Conservation (phyloP, 2,797 vertebrate species). For the Caiman crocodilus region DNA sequence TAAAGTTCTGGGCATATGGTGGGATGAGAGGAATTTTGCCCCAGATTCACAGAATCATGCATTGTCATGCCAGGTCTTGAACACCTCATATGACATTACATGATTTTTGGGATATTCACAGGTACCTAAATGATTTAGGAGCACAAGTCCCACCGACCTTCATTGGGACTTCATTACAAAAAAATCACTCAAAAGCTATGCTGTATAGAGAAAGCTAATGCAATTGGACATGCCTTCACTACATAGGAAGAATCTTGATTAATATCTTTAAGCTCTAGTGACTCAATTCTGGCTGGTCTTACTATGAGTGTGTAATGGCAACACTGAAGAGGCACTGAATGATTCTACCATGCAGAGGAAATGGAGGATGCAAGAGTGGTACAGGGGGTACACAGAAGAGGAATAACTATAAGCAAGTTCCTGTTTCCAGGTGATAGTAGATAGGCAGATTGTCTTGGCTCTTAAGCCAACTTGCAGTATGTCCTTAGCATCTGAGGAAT, state of each 20-base stretch:
- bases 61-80: no score
- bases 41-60: no score
- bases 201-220: background rate
- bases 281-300: background rate
- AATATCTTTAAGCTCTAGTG: background rate
- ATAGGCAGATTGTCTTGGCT: background rate
- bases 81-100: no score
- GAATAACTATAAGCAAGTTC: background rate
- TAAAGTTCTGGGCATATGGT: no score
- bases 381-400: background rate
- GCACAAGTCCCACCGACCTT: background rate
- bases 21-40: no score
- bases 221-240: background rate
- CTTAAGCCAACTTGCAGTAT: background rate
- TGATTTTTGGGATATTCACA: background rate
- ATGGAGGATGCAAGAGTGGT: background rate
- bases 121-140: background rate
- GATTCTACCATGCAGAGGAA: background rate
- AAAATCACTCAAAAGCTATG: background rate
- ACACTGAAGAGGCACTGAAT: background rate
- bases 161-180: fast-evolving
- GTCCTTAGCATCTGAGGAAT: background rate
- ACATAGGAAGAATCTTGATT: background rate
- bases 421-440: background rate
- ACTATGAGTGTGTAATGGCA: background rate